These are phyloP conservation scores for Habrosyne pyritoides DNA, from an alignment of 2,888 invertebrate species.

Conservation along the genomic window DNA sequence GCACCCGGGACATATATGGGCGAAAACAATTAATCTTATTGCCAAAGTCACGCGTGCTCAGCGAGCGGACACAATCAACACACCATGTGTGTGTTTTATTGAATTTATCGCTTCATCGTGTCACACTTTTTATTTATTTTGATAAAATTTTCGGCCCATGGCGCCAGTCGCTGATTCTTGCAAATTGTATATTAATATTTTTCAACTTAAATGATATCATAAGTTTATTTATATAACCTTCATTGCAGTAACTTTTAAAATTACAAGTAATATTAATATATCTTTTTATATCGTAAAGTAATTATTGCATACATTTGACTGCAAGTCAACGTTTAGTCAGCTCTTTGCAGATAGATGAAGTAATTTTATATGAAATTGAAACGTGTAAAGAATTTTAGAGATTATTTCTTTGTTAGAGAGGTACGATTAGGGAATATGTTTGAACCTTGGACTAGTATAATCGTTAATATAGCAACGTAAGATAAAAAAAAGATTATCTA, in stretches of 20 bases:
- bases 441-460: too few species aligned
- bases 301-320: too few species aligned
- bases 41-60: conserved; percentile 48
- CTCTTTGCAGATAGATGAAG: too few species aligned
- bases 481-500: too few species aligned
- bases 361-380: too few species aligned
- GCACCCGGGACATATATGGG: conserved; percentile 49
- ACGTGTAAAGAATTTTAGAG: too few species aligned
- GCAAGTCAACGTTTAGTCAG: too few species aligned
- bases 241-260: neutral
- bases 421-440: too few species aligned
- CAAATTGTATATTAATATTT: conserved; percentile 19
- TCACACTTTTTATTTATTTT: conserved; percentile 36
- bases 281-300: too few species aligned
- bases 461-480: too few species aligned
- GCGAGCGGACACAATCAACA: conserved; percentile 40
- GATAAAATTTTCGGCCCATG: conserved; percentile 26
- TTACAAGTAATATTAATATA: too few species aligned
- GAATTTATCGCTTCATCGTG: conserved; percentile 50
- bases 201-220: neutral
- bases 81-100: conserved; percentile 36
- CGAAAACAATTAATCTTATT: conserved; percentile 65
- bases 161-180: conserved; percentile 14
- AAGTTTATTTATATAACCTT: neutral
- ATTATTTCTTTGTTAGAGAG: too few species aligned